A percentile compares a stretch with the other conserved stretches of the same genome.
Conservation (phyloP, 2,113 vertebrate species). For the Eolophus roseicapilla region DNA sequence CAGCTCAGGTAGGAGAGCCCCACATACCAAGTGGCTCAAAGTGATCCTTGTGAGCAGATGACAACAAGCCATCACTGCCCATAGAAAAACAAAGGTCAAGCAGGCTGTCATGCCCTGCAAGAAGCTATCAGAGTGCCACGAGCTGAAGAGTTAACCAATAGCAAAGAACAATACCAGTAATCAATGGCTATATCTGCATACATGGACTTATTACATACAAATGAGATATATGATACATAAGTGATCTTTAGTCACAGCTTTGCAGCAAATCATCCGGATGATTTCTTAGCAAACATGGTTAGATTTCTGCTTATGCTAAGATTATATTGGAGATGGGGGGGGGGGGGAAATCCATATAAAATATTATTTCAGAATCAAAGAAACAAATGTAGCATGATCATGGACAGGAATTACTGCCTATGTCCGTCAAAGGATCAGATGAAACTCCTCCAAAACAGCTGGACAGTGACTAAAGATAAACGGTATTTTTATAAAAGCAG, state of each 20-base stretch:
- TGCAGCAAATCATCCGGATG: background rate
- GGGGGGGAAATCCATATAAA: background rate
- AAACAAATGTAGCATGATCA: background rate
- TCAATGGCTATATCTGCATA: accelerated
- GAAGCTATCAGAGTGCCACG: background rate
- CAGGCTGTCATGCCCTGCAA: background rate
- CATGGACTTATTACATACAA: background rate
- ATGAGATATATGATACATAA: background rate
- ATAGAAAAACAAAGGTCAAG: background rate
- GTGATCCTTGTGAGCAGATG: background rate
- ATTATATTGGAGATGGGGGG: background rate
- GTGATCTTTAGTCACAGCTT: background rate
- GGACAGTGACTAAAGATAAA: background rate
- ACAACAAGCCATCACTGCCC: background rate
- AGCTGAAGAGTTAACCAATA: background rate
- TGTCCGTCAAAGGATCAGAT: background rate
- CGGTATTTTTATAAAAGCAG: background rate
- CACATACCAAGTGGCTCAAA: accelerated
- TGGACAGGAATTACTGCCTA: background rate
- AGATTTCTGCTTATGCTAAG: background rate
- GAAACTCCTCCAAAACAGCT: background rate
- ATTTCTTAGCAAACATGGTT: background rate
- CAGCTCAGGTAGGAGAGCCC: background rate
- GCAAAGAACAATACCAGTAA: background rate
- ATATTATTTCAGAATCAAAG: background rate